Base-by-base conservation (phyloP, 2,797 vertebrate species). In the Enteromius unitaeniatus region DNA sequence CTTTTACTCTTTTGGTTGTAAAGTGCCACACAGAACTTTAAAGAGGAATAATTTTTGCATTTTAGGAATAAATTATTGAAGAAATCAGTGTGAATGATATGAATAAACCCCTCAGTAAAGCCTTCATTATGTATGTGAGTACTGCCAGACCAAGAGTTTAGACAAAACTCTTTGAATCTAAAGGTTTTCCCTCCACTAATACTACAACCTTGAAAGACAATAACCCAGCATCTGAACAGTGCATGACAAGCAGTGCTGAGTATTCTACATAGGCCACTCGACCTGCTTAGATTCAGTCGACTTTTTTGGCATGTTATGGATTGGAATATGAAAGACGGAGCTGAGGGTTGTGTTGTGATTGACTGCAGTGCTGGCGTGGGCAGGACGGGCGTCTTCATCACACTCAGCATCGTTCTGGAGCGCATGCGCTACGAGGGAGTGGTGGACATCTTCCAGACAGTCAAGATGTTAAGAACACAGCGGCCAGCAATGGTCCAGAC, bases 361-460 rank as follows among this genome's bases (percentile, higher is more conserved):
- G 53, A 14, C n/a, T n/a, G 85, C 90, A 99, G 98, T 86, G 97
- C 97, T 73, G 98, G 98, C 42, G 98, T 99, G 88, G 98, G 98
- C 90, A 96, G 98, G 91, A 99, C 98, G 51, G 98, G 98, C 87
- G 98, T 99, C 89, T 99, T 99, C 94, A 99, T 99, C 94, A 99
- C 98, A n/a, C 95, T 99, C 90, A 99, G 98, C 91, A 99, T 99
- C 58, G 98, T 99, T 87, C 93, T 99, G 94, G 98, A 99, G 94
- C 94, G 98, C 92, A 99, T 99, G 98, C 96, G 98, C 95, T 99
- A 99, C 10, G 98, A 99, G 93, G 98, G 98, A 19, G 97, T 99
- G 89, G 97, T 99, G 94, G 98, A 99, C 95, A 98, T 99, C 93
- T 99, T 99, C 95, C 98, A 99, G 95, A 99, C 98, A 28, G 98